These are phyloP conservation scores for Scytalopus superciliaris DNA, from an alignment of 2,113 vertebrate genomes.

Conservation along the genomic window DNA sequence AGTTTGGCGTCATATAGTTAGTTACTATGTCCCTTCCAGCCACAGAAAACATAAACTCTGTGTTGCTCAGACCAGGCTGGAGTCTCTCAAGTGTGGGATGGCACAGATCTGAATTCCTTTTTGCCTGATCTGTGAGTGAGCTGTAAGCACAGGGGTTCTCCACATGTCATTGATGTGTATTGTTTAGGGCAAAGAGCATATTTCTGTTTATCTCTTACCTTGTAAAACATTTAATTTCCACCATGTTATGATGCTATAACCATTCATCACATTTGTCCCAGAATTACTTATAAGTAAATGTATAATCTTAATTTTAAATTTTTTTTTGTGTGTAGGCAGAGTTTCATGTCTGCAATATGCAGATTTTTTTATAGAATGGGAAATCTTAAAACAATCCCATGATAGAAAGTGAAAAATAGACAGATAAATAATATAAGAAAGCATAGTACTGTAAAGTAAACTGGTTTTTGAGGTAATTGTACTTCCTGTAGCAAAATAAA, in stretches of 20 bases:
- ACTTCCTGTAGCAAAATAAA: neutral
- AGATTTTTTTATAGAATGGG: neutral
- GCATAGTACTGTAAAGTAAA: neutral
- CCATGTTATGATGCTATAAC: neutral
- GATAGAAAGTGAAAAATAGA: neutral
- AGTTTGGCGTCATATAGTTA: neutral
- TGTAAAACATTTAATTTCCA: neutral
- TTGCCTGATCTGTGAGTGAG: fast-evolving
- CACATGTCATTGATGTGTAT: fast-evolving
- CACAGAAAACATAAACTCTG: neutral
- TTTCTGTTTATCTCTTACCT: neutral
- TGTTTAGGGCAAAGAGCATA: neutral
- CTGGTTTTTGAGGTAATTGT: neutral
- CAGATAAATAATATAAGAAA: neutral
- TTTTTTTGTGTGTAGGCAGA: neutral
- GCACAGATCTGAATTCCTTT: neutral
- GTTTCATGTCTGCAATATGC: neutral
- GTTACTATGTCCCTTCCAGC: neutral
- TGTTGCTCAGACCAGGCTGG: neutral
- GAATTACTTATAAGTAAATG: neutral
- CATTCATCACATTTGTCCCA: neutral
- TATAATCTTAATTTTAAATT: neutral
- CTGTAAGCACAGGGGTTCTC: neutral
- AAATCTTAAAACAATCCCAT: neutral
- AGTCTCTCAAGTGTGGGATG: neutral